phyloP scores from a whole-genome alignment of 2,113 vertebrate genomes.

The Thomomys bottae region DNA sequence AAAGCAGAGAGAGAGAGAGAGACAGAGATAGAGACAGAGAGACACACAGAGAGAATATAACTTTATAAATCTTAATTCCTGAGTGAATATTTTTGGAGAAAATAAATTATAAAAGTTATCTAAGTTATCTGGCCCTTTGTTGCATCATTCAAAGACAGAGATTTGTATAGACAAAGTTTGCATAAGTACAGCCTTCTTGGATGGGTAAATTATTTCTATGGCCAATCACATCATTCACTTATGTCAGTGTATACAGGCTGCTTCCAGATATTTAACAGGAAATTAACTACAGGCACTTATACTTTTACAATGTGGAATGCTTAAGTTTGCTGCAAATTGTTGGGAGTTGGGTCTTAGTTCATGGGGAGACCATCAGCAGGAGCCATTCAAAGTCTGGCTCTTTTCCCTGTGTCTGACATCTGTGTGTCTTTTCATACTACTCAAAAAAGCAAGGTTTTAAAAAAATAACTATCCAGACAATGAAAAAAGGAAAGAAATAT shows the following conservation, averaged over 20 bases:
- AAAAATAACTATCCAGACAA: background rate
- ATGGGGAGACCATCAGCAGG: background rate
- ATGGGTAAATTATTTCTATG: slow-evolving; percentile 32
- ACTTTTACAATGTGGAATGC: slow-evolving; percentile 22
- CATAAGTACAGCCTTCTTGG: background rate
- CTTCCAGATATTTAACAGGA: slow-evolving; percentile 43
- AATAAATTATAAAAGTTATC: background rate
- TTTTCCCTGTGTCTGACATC: background rate
- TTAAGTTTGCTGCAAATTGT: slow-evolving; percentile 32
- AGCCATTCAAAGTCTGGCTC: background rate
- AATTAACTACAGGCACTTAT: slow-evolving; percentile 25
- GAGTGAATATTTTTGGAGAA: background rate
- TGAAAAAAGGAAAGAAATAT: background rate
- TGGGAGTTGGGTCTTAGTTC: background rate
- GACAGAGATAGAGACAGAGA: too few relatives aligned
- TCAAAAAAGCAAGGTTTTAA: slow-evolving; percentile 52
- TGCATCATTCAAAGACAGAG: background rate
- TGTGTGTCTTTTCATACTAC: background rate
- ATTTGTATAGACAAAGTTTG: background rate
- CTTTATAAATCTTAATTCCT: background rate
- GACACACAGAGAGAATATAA: too few relatives aligned
- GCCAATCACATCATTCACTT: too few relatives aligned
- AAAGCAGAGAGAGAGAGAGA: too few relatives aligned
- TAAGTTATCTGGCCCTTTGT: background rate
- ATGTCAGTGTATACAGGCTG: slow-evolving; percentile 35